Evolutionary conservation across 1,140 invertebrate species (phyloP).

Genomic region (Sycophaga agraensis): DNA sequence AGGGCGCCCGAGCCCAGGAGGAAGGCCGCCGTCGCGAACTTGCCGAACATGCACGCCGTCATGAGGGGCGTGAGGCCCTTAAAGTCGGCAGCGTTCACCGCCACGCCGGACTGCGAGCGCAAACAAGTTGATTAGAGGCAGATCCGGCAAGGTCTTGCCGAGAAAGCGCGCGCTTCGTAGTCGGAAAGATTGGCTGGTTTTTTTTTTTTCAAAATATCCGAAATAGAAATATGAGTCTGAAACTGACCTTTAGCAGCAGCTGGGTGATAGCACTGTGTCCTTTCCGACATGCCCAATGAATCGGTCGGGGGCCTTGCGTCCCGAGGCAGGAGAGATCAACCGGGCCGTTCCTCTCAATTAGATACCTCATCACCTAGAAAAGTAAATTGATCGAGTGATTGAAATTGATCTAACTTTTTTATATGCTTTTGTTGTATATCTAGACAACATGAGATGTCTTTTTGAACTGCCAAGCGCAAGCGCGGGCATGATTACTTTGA

Average conservation of each 20-base stretch:
- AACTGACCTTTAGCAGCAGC: slow-evolving; percentile 69
- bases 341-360: slow-evolving; percentile 79
- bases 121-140: too few relatives aligned
- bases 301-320: slow-evolving; percentile 83
- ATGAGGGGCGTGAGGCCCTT: slow-evolving; percentile 89
- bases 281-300: slow-evolving; percentile 88
- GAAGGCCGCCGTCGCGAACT: slow-evolving; percentile 85
- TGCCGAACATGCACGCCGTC: slow-evolving; percentile 90
- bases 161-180: too few relatives aligned
- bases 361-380: slow-evolving; percentile 76
- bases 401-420: too few relatives aligned
- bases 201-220: background rate
- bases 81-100: slow-evolving; percentile 85
- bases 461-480: too few relatives aligned
- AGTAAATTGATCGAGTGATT: too few relatives aligned
- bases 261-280: slow-evolving; percentile 86
- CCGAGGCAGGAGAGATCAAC: slow-evolving; percentile 84
- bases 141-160: too few relatives aligned
- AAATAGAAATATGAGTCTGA: too few relatives aligned
- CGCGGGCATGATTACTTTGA: too few relatives aligned
- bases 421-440: too few relatives aligned
- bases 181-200: too few relatives aligned
- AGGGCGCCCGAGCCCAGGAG: slow-evolving; percentile 84
- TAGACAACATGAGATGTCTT: too few relatives aligned
- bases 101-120: slow-evolving; percentile 77